Percentiles rank a stretch among this genome's conserved stretches.
Conservation (phyloP, 2,797 vertebrate genomes). For the Pogonophryne albipinna region DNA sequence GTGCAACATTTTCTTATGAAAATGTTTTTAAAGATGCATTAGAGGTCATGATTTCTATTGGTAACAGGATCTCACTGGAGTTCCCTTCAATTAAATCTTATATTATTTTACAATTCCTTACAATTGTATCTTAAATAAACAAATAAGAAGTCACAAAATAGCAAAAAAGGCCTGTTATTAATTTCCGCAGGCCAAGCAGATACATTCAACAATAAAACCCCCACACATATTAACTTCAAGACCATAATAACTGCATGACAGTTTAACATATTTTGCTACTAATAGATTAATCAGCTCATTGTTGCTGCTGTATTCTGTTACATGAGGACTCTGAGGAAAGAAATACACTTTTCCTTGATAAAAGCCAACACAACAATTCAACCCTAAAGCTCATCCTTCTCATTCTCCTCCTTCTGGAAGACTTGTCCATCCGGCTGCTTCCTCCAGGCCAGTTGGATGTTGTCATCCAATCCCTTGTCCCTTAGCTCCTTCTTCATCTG, state of each 20-base stretch:
- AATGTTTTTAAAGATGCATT: not conserved
- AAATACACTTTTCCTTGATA: not conserved
- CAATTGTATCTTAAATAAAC: not conserved
- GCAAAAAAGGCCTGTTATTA: not conserved
- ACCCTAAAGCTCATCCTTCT: not conserved
- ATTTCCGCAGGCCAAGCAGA: not conserved
- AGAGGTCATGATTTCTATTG: not conserved
- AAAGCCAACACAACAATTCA: not conserved
- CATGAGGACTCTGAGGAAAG: not conserved
- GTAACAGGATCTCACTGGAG: not conserved
- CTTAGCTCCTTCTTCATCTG: slow-evolving; percentile 43
- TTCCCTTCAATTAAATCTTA: not conserved
- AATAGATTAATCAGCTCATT: not conserved
- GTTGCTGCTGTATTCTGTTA: not conserved
- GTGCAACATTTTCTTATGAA: too few species aligned
- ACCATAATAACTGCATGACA: not conserved
- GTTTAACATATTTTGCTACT: too few species aligned
- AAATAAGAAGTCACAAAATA: not conserved
- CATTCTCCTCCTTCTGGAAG: slow-evolving; percentile 29
- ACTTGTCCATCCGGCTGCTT: slow-evolving; percentile 18
- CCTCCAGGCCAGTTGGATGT: slow-evolving; percentile 42
- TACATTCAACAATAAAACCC: not conserved
- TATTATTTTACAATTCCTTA: not conserved
- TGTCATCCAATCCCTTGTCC: slow-evolving; percentile 1
- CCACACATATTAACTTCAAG: not conserved